phyloP scores from a whole-genome alignment of 2,113 vertebrate species.

The Ptychochromis oligacanthus region DNA sequence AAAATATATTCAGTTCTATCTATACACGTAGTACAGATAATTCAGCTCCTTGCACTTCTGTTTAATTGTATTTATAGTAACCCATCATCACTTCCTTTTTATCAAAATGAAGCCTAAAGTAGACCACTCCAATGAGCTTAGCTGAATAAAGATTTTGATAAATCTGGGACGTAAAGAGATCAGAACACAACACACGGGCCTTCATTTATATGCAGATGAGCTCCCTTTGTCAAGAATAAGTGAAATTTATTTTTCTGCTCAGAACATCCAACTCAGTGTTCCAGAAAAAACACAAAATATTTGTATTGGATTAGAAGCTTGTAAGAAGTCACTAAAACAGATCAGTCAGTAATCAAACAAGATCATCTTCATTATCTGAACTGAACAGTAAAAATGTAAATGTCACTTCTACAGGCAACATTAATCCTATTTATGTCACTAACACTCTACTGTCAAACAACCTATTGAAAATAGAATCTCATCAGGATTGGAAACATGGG shows the following conservation, averaged over 20 bases:
- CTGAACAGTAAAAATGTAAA: conserved; percentile 53
- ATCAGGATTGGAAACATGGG: conserved; percentile 12
- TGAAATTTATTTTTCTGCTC: conserved; percentile 20
- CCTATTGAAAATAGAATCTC: conserved; percentile 31
- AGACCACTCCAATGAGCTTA: not conserved
- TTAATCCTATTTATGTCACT: conserved; percentile 39
- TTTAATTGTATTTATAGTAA: conserved; percentile 18
- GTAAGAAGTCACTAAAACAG: conserved; percentile 9
- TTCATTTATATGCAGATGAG: conserved; percentile 54
- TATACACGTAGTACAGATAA: not conserved
- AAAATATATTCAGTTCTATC: conserved; percentile 22
- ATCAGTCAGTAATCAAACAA: conserved; percentile 21
- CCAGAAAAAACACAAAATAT: conserved; percentile 17
- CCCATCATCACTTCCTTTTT: conserved; percentile 22
- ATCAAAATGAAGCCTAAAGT: conserved; percentile 12
- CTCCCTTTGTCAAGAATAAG: conserved; percentile 22
- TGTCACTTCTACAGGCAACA: conserved; percentile 55
- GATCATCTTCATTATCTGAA: conserved; percentile 38
- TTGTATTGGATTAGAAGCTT: conserved; percentile 21
- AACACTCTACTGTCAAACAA: conserved; percentile 14
- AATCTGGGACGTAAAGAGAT: conserved; percentile 24
- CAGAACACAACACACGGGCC: not conserved
- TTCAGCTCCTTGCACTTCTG: not conserved
- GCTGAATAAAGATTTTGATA: conserved; percentile 25
- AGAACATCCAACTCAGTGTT: conserved; percentile 1